phyloP scores from a whole-genome alignment of 2,888 invertebrate genomes.

The Pteria penguin region DNA sequence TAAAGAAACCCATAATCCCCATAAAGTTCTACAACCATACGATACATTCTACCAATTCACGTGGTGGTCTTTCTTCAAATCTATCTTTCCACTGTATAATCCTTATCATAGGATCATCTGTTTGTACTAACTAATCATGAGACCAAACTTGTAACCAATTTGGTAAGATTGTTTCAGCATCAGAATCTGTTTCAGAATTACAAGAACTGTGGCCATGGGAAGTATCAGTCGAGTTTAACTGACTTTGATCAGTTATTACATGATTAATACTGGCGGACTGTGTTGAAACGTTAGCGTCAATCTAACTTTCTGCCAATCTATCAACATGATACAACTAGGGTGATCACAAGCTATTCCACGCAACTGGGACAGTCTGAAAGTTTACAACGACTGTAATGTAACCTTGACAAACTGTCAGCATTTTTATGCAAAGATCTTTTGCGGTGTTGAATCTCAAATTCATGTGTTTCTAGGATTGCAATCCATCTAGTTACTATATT shows the following conservation, averaged over 20 bases:
- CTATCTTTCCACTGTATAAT: slow-evolving; percentile 1
- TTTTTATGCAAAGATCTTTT: slow-evolving; percentile 33
- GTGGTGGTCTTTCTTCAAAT: slow-evolving; percentile 11
- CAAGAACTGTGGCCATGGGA: background rate
- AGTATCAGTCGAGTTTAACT: background rate
- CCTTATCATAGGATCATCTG: background rate
- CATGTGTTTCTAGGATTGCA: slow-evolving; percentile 30
- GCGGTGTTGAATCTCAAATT: slow-evolving; percentile 34
- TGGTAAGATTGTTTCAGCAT: background rate
- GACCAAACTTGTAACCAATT: slow-evolving; percentile 35
- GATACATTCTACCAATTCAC: background rate
- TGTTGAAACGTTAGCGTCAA: background rate
- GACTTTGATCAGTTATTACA: background rate
- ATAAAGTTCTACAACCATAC: slow-evolving; percentile 6
- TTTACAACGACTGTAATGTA: slow-evolving; percentile 24
- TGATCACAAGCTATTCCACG: too few species aligned
- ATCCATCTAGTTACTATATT: slow-evolving; percentile 42
- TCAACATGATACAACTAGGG: background rate
- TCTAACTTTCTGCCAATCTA: background rate
- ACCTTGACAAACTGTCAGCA: slow-evolving; percentile 37
- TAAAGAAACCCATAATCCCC: slow-evolving; percentile 24
- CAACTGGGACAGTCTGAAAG: slow-evolving; percentile 29
- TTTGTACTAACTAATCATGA: slow-evolving; percentile 8
- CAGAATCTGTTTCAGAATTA: background rate
- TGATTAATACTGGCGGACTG: background rate